phyloP scores from a whole-genome alignment of 2,888 invertebrate genomes.

The Xestia ashworthii region DNA sequence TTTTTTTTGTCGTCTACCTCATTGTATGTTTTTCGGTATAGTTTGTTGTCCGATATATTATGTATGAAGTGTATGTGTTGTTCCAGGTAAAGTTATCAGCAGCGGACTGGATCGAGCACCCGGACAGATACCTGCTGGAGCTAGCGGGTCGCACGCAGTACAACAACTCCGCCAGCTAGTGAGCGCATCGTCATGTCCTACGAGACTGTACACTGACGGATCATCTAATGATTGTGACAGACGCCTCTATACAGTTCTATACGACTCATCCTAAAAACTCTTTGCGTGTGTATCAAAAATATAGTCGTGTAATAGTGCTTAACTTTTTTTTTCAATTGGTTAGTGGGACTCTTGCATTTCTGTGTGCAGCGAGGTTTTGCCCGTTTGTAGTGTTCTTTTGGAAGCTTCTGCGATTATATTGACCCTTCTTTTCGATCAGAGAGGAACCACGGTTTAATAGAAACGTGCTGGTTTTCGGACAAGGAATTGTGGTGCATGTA shows the following conservation, averaged over 20 bases:
- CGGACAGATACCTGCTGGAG: slow-evolving; percentile 97
- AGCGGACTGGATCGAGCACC: slow-evolving; percentile 98
- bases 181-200: too few species aligned
- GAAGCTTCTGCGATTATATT: not conserved
- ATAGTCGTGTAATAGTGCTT: not conserved
- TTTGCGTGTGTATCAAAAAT: not conserved
- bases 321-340: not conserved
- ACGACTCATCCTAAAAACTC: too few species aligned
- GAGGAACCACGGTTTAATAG: not conserved
- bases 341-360: not conserved
- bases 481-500: not conserved
- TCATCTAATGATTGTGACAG: not conserved
- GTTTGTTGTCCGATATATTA: not conserved
- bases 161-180: slow-evolving; percentile 92
- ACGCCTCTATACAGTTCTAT: not conserved
- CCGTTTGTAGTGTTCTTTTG: not conserved
- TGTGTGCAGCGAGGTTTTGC: not conserved
- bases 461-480: not conserved
- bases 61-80: not conserved
- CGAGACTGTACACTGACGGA: not conserved
- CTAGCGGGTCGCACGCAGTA: slow-evolving; percentile 96
- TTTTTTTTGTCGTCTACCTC: too few species aligned
- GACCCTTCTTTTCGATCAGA: not conserved
- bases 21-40: not conserved
- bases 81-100: slow-evolving; percentile 95